A percentile compares a stretch with the other conserved stretches of the same genome.
Conservation (phyloP, 1,140 invertebrate genomes). For the Scaptomyza graminum region DNA sequence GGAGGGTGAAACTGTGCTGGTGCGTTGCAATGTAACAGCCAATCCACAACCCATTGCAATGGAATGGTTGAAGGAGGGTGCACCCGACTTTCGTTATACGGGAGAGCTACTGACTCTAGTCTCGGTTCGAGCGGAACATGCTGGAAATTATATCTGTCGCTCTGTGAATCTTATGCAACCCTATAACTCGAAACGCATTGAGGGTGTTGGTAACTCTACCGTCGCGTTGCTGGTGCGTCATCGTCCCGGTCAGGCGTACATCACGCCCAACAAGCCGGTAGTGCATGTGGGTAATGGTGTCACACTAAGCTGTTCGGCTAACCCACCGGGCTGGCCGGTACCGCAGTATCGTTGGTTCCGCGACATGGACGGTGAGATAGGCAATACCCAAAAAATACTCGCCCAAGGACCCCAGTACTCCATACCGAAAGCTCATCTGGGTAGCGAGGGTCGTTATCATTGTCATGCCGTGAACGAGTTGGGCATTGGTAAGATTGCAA, state of each 20-base stretch:
- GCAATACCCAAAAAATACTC: constrained; percentile 86
- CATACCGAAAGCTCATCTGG: constrained; percentile 91
- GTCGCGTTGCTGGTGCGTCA: constrained; percentile 93
- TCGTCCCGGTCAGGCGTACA: constrained; percentile 92
- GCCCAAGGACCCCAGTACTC: constrained; percentile 91
- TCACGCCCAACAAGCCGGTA: constrained; percentile 92
- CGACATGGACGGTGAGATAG: constrained; percentile 86
- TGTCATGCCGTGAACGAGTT: constrained; percentile 96
- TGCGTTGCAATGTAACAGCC: constrained; percentile 93
- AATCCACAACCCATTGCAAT: constrained; percentile 92
- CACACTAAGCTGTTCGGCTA: constrained; percentile 93
- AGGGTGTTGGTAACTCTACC: constrained; percentile 89
- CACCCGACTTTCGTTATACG: constrained; percentile 91
- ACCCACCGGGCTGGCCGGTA: constrained; percentile 94
- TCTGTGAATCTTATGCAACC: constrained; percentile 92
- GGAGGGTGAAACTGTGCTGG: constrained; percentile 91
- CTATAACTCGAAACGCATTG: constrained; percentile 86
- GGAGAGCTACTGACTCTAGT: constrained; percentile 90
- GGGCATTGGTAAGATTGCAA: constrained; percentile 92
- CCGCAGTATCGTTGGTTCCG: constrained; percentile 95
- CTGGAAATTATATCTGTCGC: constrained; percentile 93
- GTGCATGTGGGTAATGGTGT: constrained; percentile 93
- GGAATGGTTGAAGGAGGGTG: constrained; percentile 94
- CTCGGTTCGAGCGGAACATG: constrained; percentile 91
- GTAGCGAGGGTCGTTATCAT: constrained; percentile 93